These are phyloP conservation scores for Agrotis ipsilon DNA, from an alignment of 2,888 invertebrate species.

Conservation along the genomic window DNA sequence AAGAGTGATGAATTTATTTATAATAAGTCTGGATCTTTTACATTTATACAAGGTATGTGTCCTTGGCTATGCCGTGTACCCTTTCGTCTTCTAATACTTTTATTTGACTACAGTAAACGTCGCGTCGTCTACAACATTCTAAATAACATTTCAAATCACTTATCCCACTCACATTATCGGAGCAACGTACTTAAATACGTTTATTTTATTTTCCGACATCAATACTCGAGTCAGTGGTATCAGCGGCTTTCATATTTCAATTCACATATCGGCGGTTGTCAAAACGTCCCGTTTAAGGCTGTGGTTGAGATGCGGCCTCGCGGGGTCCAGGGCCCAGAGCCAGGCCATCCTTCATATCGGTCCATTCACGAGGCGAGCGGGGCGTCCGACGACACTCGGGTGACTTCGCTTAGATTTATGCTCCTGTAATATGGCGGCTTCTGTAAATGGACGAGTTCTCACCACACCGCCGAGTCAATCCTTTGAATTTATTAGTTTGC, in stretches of 20 bases:
- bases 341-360: conserved; percentile 85
- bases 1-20: conserved; percentile 82
- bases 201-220: conserved; percentile 69
- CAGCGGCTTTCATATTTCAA: conserved; percentile 86
- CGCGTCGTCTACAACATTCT: conserved; percentile 17
- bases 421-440: conserved; percentile 84
- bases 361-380: conserved; percentile 82
- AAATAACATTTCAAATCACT: conserved; percentile 44
- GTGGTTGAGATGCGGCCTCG: conserved; percentile 78
- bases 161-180: conserved; percentile 46
- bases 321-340: conserved; percentile 69
- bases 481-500: conserved; percentile 87
- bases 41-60: conserved; percentile 44
- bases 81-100: conserved; percentile 31
- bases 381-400: conserved; percentile 80
- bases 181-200: conserved; percentile 58
- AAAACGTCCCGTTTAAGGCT: conserved; percentile 82
- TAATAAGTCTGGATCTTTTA: conserved; percentile 68
- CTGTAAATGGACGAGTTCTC: conserved; percentile 88
- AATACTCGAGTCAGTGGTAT: conserved; percentile 73
- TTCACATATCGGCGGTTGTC: conserved; percentile 87
- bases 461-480: conserved; percentile 83
- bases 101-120: conserved; percentile 23
- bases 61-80: conserved; percentile 19
- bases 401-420: conserved; percentile 87